These are phyloP conservation scores for Hypanus sabinus DNA, from an alignment of 2,113 vertebrate species.

Conservation along the genomic window DNA sequence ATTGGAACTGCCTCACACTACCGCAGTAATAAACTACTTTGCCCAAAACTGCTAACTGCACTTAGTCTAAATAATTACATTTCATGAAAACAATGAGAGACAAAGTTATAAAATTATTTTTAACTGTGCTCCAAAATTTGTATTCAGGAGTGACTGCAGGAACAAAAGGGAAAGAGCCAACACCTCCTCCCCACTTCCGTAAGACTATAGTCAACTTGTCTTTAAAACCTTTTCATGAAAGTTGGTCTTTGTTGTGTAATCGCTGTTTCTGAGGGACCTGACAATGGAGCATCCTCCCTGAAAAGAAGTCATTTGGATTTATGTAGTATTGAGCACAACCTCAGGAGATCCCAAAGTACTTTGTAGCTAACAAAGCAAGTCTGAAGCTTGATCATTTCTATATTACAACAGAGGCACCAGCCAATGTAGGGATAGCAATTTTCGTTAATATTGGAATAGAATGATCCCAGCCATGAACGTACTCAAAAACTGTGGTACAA, in stretches of 20 bases:
- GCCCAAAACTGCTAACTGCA: not conserved
- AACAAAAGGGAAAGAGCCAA: not conserved
- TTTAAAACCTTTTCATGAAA: not conserved
- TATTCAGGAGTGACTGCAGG: not conserved
- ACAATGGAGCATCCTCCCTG: not conserved
- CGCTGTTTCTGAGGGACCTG: not conserved
- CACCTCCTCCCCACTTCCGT: not conserved
- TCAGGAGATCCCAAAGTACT: not conserved
- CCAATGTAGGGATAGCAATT: not conserved
- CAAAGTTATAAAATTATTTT: not conserved
- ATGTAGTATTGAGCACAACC: not conserved
- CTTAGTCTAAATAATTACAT: not conserved
- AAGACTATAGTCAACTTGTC: not conserved
- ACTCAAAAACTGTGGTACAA: too few species aligned
- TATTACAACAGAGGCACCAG: not conserved
- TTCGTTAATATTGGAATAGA: not conserved
- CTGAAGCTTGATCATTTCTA: not conserved
- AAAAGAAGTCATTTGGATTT: not conserved
- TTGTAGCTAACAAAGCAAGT: not conserved
- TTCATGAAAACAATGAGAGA: not conserved
- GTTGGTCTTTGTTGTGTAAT: not conserved
- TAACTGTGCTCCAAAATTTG: not conserved
- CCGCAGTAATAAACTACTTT: not conserved
- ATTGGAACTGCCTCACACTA: not conserved
- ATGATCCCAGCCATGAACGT: too few species aligned